These are phyloP conservation scores for Aphelocoma californica DNA, from an alignment of 2,797 vertebrate genomes.

Conservation along the genomic window DNA sequence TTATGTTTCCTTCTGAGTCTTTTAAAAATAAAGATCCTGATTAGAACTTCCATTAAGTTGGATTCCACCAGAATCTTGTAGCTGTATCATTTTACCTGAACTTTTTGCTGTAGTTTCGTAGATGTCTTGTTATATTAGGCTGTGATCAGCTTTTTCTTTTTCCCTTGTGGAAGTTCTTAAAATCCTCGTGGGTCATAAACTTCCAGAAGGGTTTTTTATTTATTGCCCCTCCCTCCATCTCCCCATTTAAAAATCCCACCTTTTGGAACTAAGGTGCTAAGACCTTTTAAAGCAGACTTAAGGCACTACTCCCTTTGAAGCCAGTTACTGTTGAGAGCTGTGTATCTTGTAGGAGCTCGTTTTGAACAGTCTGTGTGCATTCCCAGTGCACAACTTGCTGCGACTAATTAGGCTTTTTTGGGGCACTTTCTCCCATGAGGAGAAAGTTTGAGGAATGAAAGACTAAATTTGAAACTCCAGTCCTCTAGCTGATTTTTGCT, in stretches of 20 bases:
- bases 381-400: not conserved
- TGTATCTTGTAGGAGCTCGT: not conserved
- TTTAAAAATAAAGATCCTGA: not conserved
- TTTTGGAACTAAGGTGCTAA: not conserved
- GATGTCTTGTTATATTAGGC: not conserved
- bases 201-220: not conserved
- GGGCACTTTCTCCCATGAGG: not conserved
- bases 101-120: not conserved
- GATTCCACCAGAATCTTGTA: not conserved
- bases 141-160: not conserved
- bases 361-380: not conserved
- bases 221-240: accelerated
- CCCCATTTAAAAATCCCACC: not conserved
- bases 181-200: not conserved
- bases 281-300: not conserved
- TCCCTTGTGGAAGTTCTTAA: not conserved
- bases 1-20: not conserved
- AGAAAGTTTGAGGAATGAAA: not conserved
- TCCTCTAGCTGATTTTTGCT: not conserved
- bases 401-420: not conserved
- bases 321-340: not conserved
- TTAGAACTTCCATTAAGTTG: too few relatives aligned
- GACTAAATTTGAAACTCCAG: not conserved
- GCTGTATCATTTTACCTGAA: not conserved
- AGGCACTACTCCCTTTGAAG: not conserved